Percentiles rank a stretch among this genome's conserved stretches.
These are phyloP conservation scores for Graphium colonna DNA, from an alignment of 2,888 invertebrate species.

Conservation along the genomic window DNA sequence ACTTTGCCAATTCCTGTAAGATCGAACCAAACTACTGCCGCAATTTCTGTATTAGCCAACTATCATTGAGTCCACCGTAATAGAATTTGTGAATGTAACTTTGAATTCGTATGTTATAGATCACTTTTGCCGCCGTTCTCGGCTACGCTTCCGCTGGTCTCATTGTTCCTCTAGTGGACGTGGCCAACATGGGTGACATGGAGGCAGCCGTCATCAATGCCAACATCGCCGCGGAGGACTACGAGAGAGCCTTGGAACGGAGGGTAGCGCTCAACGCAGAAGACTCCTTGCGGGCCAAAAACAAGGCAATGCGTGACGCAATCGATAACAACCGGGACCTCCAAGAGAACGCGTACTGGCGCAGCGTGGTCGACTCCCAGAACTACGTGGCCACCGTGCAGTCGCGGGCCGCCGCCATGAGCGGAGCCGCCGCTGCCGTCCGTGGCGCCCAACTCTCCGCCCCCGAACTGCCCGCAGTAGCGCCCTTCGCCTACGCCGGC, in stretches of 20 bases:
- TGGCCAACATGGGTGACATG: slow-evolving; percentile 65
- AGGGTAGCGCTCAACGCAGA: slow-evolving; percentile 62
- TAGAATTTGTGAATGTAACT: too few species aligned
- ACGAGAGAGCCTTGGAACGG: slow-evolving; percentile 57
- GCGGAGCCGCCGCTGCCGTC: slow-evolving; percentile 58
- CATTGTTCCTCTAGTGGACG: slow-evolving; percentile 53
- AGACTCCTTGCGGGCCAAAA: slow-evolving; percentile 55
- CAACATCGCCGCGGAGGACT: slow-evolving; percentile 59
- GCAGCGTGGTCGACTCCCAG: slow-evolving; percentile 61
- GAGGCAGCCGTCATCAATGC: slow-evolving; percentile 72
- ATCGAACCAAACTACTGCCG: too few species aligned
- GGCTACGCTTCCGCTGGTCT: too few species aligned
- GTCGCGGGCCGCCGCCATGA: slow-evolving; percentile 66
- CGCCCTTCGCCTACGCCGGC: slow-evolving; percentile 36
- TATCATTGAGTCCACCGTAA: too few species aligned
- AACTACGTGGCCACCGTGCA: slow-evolving; percentile 69
- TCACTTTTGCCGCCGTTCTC: slow-evolving; percentile 1
- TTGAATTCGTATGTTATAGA: too few species aligned
- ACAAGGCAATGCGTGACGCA: too few species aligned
- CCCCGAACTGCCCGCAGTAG: slow-evolving; percentile 31
- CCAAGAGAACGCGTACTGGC: slow-evolving; percentile 72
- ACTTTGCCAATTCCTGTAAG: too few species aligned
- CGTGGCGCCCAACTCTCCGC: slow-evolving; percentile 38
- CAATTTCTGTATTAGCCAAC: too few species aligned
- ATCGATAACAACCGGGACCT: slow-evolving; percentile 62